Base-by-base conservation (phyloP, 2,113 vertebrate species). In the Capra hircus region DNA sequence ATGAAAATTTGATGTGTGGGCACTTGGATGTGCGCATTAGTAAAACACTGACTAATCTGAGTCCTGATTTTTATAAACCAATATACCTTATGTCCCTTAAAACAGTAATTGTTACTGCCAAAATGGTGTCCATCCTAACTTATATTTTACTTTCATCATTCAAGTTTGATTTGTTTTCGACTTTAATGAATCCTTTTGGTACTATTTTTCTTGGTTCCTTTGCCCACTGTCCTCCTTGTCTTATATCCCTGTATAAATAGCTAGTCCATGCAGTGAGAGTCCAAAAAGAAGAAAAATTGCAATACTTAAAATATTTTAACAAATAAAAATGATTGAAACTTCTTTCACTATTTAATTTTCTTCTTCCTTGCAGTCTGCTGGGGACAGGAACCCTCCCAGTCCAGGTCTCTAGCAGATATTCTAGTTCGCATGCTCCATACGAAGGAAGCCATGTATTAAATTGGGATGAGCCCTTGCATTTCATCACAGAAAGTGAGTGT, bases 401-500 rank as follows among this genome's bases (percentile, higher is more conserved):
- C 64, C 52, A 8, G 88, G 90, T 86, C 81, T 87, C 80, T 7
- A 50, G 81, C 97, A 96, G 90, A 87, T 92, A 95, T 50, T 94
- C 92, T 27, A 90, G 33, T 8, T 90, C 80, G 59, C 86, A 77
- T 82, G 96, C 96, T 96, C 97, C 93, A 55, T 94, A 95, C 19
- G 96, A 98, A 98, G 98, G 97, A 98, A 98, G 97, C 93, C 97
- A 95, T 98, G 97, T 98, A 98, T 98, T 98, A 98, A 99, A 98
- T 98, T 98, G 97, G 84, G 97, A 98, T 97, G 97, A 98, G 92
- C 97, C 98, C 98, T 97, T 91, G 97, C 98, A 98, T 98, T 98
- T 98, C 98, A 98, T 96, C 98, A 96, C 93, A 97, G 94, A 97
- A 98, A 98, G 94, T 88, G 97, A 92, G 94, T 77, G 93, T 97